Percentiles rank a stretch among this genome's conserved stretches.
Evolutionary conservation across 37 sponge, comb jelly and placozoan species (phyloP).

Genomic region (Theonella swinhoei): DNA sequence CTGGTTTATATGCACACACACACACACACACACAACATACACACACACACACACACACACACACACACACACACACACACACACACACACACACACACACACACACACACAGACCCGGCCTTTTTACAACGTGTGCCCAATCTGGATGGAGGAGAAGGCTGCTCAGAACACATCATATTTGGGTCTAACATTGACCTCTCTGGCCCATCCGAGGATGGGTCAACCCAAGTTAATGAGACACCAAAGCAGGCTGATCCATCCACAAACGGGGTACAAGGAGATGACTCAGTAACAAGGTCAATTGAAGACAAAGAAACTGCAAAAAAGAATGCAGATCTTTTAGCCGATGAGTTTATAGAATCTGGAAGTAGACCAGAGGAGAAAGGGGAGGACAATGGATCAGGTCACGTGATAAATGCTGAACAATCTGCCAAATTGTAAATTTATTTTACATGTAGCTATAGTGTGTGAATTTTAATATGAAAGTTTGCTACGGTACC

Average conservation of each 20-base stretch:
- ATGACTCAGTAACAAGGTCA: not conserved
- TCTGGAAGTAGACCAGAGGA: not conserved
- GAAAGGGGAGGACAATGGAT: not conserved
- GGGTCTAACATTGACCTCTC: slow-evolving; percentile 62
- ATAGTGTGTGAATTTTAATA: not conserved
- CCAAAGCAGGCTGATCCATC: no score
- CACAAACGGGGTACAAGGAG: not conserved
- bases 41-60: no score
- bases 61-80: no score
- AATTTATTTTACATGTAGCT: no score
- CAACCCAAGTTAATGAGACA: not conserved
- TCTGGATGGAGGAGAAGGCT: slow-evolving; percentile 67
- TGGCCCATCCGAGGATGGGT: not conserved
- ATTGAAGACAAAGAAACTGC: not conserved
- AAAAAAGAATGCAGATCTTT: no score
- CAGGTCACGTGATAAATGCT: not conserved
- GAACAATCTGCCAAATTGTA: not conserved
- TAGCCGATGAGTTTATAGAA: no score
- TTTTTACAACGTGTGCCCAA: slow-evolving; percentile 4
- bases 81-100: no score
- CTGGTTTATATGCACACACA: no score
- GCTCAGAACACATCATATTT: slow-evolving; percentile 53
- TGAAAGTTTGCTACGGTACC: no score
- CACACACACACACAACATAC: no score
- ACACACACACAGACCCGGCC: slow-evolving; percentile 3